These are phyloP conservation scores for Nebria brevicollis DNA, from an alignment of 2,888 invertebrate species.

Conservation along the genomic window DNA sequence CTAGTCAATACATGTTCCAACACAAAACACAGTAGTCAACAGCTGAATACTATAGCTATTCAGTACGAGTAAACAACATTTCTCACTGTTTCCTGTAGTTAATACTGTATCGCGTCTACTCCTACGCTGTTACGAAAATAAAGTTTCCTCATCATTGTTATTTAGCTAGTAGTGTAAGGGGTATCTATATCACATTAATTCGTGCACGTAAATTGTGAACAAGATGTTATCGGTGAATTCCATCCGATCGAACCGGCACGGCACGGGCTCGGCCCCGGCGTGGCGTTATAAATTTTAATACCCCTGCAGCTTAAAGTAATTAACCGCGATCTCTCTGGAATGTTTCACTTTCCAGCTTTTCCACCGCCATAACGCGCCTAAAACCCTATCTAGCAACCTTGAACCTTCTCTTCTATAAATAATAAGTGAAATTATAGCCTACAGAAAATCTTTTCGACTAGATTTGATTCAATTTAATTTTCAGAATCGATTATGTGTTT, in stretches of 20 bases:
- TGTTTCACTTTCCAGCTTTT: conserved; percentile 46
- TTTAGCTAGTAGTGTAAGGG: not conserved
- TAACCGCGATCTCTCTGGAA: conserved; percentile 54
- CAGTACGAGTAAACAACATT: not conserved
- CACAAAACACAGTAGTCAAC: too few species aligned
- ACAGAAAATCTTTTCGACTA: not conserved
- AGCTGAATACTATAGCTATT: too few species aligned
- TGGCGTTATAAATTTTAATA: conserved; percentile 55
- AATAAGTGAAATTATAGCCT: not conserved
- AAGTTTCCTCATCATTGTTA: not conserved
- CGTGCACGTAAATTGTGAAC: not conserved
- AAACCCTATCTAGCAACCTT: not conserved
- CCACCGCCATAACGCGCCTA: not conserved
- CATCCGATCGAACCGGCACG: not conserved
- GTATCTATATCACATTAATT: conserved; percentile 1
- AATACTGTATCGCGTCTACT: not conserved
- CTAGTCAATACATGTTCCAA: too few species aligned
- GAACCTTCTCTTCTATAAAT: not conserved
- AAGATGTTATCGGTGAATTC: not conserved
- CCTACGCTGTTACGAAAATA: not conserved
- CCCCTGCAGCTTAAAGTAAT: conserved; percentile 53
- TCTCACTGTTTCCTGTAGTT: not conserved
- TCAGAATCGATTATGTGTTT: too few species aligned
- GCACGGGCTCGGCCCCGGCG: conserved; percentile 3
- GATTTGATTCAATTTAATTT: too few species aligned